Conservation (phyloP, 2,797 vertebrate genomes). For the Pseudochirops corinnae region DNA sequence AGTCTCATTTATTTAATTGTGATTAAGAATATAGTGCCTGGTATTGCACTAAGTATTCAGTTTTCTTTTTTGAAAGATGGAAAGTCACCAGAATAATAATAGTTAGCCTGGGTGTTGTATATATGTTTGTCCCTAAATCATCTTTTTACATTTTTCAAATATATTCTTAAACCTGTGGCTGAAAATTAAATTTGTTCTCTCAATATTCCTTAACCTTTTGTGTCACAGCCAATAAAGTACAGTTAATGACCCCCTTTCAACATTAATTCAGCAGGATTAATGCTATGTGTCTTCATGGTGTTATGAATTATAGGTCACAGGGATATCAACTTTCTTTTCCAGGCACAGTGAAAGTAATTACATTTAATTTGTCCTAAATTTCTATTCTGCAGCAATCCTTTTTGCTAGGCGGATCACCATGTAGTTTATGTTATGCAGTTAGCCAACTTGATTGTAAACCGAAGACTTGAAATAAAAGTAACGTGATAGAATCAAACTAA, state of each 20-base stretch:
- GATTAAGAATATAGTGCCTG: background rate
- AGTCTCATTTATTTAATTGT: background rate
- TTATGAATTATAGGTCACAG: background rate
- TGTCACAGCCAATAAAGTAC: background rate
- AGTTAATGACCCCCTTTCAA: background rate
- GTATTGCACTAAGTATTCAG: background rate
- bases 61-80: background rate
- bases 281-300: background rate
- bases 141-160: background rate
- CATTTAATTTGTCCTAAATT: background rate
- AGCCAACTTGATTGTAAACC: background rate
- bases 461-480: background rate
- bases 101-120: background rate
- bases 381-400: background rate
- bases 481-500: background rate
- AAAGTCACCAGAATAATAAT: background rate
- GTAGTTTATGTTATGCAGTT: background rate
- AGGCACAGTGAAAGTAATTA: background rate
- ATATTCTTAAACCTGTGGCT: background rate
- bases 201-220: background rate
- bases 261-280: background rate
- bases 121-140: background rate
- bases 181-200: background rate
- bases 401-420: background rate
- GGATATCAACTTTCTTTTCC: background rate